Evolutionary conservation across 2,113 vertebrate species (phyloP).

Genomic region (Xyliphius kryptos): DNA sequence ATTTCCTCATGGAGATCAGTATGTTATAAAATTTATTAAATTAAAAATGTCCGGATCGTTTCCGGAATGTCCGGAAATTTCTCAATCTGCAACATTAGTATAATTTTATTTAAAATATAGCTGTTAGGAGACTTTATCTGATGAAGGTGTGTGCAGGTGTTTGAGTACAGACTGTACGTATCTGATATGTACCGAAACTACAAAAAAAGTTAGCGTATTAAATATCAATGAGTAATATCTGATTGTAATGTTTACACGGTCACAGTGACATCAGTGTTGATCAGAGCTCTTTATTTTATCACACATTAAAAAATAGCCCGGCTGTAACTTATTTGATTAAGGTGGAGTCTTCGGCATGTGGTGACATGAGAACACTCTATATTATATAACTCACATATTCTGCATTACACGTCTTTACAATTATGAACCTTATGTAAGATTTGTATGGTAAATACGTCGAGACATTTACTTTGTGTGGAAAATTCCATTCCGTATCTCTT

Average conservation of each 20-base stretch:
- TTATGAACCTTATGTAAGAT: not conserved
- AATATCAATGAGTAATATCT: not conserved
- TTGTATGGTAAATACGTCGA: not conserved
- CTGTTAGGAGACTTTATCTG: not conserved
- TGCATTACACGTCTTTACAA: not conserved
- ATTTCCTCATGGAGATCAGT: not conserved
- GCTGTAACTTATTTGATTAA: constrained; percentile 11
- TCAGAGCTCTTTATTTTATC: not conserved
- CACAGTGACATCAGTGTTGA: not conserved
- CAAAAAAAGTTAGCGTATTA: not conserved
- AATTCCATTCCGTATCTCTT: not conserved
- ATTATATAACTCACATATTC: not conserved
- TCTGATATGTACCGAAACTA: not conserved
- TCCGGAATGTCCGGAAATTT: not conserved
- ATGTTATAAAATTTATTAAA: not conserved
- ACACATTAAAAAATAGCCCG: not conserved
- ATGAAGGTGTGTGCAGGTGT: constrained; percentile 1
- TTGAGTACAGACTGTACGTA: not conserved
- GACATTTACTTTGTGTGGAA: not conserved
- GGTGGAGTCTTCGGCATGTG: not conserved
- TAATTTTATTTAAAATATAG: too few relatives aligned
- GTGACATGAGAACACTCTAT: not conserved
- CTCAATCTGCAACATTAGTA: not conserved
- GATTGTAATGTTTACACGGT: constrained; percentile 5
- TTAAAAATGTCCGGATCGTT: not conserved